Evolutionary conservation across 2,797 vertebrate genomes (phyloP), one percentile per base, ranked within the genome.

Genomic region (Epinephelus awoara): DNA sequence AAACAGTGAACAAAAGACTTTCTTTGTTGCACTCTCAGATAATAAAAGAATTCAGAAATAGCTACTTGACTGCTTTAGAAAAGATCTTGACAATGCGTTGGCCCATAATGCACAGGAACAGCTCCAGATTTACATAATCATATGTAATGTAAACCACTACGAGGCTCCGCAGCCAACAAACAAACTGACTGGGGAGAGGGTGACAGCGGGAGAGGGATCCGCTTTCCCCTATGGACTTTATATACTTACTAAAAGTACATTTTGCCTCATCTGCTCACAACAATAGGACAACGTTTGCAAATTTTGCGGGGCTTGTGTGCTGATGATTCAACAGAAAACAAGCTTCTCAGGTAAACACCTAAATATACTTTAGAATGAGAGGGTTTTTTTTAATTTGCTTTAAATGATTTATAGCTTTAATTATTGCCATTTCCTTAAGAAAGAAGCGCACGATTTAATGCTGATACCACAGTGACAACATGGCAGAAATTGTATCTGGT

Each of bases 1-100:
- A 96, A 94, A 96, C 89, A 94, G 89, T 95, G 96, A 99, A 99
- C 98, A 99, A 99, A 99, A 98, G 97, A 95, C 96, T 96, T 98
- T 98, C 97, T 96, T 96, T 96, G 95, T 96, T 94, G 94, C 94
- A 91, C 92, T 95, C 94, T 93, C 89, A 93, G 94, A 96, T 95
- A 96, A 96, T 96, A 96, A 95, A 95, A 95, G 92, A 95, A 96
- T 95, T 93, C 94, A 92, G 90, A 95, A 96, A 95, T 95, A 95
- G 95, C 95, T 94, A 94, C 94, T 96, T 96, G 94, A 96, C 94
- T 95, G 94, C 94, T 95, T 94, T 95, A 94, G 94, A 96, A 95
- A 95, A 93, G 94, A 95, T 94, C 94, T 93, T 93, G 95, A 95
- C 95, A 93, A 95, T 88, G 92, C 89, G 80, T 86, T 88, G 89